phyloP scores from a whole-genome alignment of 2,113 vertebrate genomes.

The Accipiter virgatus region DNA sequence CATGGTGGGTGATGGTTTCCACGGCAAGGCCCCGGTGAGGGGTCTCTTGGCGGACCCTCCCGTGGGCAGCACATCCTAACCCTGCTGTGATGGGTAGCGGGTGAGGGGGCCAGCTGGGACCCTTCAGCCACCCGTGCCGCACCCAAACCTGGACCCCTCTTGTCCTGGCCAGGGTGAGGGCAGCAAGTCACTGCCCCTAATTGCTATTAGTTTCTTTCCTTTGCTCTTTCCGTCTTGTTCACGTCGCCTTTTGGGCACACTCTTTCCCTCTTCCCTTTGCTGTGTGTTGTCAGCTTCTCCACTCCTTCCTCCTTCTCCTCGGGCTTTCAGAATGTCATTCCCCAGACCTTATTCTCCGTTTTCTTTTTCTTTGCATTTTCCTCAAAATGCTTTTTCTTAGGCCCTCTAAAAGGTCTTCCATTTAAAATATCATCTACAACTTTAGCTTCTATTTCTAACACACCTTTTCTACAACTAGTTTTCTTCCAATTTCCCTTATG shows the following conservation, averaged over 20 bases:
- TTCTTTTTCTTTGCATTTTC: background rate
- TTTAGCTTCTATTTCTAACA: background rate
- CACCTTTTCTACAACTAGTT: background rate
- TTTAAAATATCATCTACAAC: background rate
- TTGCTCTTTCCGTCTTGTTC: background rate
- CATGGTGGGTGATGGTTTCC: background rate
- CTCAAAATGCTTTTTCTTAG: background rate
- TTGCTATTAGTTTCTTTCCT: background rate
- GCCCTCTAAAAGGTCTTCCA: background rate
- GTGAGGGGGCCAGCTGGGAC: rapidly evolving
- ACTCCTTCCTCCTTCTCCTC: background rate
- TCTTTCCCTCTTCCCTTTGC: background rate
- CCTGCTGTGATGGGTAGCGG: rapidly evolving
- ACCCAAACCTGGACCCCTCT: too few species aligned
- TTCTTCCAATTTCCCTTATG: background rate
- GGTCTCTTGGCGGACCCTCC: background rate
- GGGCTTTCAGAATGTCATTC: background rate
- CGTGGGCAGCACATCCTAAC: background rate
- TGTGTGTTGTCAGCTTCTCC: background rate
- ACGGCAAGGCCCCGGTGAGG: background rate
- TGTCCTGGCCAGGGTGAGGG: background rate
- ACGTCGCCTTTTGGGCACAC: background rate
- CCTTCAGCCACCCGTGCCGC: rapidly evolving
- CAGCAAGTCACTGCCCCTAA: background rate
- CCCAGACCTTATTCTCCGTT: background rate